Conservation (phyloP, 64 coral and sea anemone species). For the Pocillopora verrucosa region DNA sequence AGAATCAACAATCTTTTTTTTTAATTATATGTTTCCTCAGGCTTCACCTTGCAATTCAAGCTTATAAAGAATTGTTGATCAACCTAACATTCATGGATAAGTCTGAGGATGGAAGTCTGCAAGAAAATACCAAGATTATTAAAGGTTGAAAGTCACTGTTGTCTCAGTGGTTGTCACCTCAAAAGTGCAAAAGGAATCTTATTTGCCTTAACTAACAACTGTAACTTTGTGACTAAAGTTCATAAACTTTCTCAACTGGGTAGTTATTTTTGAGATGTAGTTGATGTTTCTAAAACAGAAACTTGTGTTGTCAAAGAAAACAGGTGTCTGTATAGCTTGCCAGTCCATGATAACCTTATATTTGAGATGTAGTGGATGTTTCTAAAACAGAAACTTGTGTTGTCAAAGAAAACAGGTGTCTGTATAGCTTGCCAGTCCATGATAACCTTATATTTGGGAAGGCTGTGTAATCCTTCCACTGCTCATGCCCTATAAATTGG, state of each 20-base stretch:
- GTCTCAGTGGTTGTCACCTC: too few species aligned
- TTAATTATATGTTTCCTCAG: conserved; percentile 24
- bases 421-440: too few species aligned
- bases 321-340: not conserved
- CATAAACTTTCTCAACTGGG: too few species aligned
- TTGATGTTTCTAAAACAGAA: not conserved
- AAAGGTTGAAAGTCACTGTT: conserved; percentile 43
- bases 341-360: too few species aligned
- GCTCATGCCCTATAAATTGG: too few species aligned
- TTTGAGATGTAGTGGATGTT: too few species aligned
- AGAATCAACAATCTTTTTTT: not conserved
- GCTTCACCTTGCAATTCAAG: conserved; percentile 91
- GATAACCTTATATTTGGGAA: too few species aligned
- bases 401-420: not conserved
- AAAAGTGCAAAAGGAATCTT: too few species aligned
- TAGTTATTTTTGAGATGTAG: too few species aligned
- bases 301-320: not conserved
- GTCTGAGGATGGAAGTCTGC: conserved; percentile 63
- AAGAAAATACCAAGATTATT: conserved; percentile 85
- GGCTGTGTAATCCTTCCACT: too few species aligned
- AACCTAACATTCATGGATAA: conserved; percentile 75
- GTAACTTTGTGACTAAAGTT: too few species aligned
- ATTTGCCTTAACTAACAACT: too few species aligned
- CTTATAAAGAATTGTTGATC: conserved; percentile 93
- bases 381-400: not conserved